Conservation (phyloP, 2,888 invertebrate species). For the Orgyia antiqua region DNA sequence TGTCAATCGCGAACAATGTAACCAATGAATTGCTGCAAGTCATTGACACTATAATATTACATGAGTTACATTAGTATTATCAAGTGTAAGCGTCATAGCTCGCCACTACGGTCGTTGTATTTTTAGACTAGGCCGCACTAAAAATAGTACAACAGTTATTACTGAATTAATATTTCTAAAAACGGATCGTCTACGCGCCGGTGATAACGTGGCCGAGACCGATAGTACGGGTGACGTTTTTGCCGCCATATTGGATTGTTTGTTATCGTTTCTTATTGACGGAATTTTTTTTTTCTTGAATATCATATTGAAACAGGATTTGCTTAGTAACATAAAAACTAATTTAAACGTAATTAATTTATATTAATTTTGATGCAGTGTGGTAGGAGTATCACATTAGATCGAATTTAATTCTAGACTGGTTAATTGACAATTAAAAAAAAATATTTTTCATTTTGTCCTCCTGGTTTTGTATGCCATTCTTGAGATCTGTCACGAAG, state of each 20-base stretch:
- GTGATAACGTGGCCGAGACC: slow-evolving; percentile 66
- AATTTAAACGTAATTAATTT: slow-evolving; percentile 1
- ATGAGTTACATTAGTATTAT: slow-evolving; percentile 70
- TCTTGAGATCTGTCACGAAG: too few relatives aligned
- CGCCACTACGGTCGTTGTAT: slow-evolving; percentile 53
- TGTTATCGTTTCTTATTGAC: slow-evolving; percentile 42
- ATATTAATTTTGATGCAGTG: too few relatives aligned
- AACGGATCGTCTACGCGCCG: slow-evolving; percentile 69
- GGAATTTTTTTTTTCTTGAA: slow-evolving; percentile 20
- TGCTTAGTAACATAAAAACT: neutral
- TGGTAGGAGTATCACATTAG: too few relatives aligned
- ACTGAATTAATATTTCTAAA: slow-evolving; percentile 79
- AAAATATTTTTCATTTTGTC: too few relatives aligned
- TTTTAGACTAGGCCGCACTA: slow-evolving; percentile 76
- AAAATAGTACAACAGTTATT: slow-evolving; percentile 75
- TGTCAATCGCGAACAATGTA: slow-evolving; percentile 41
- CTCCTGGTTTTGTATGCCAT: too few relatives aligned
- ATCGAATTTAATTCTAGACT: too few relatives aligned
- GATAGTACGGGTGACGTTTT: slow-evolving; percentile 42
- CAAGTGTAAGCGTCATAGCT: slow-evolving; percentile 66
- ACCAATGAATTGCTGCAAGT: slow-evolving; percentile 64
- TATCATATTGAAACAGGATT: neutral
- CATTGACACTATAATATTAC: slow-evolving; percentile 63
- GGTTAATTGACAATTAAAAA: too few relatives aligned
- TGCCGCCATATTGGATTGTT: slow-evolving; percentile 47